These are phyloP conservation scores for Protonemura montana DNA, from an alignment of 2,888 invertebrate species.

Conservation along the genomic window DNA sequence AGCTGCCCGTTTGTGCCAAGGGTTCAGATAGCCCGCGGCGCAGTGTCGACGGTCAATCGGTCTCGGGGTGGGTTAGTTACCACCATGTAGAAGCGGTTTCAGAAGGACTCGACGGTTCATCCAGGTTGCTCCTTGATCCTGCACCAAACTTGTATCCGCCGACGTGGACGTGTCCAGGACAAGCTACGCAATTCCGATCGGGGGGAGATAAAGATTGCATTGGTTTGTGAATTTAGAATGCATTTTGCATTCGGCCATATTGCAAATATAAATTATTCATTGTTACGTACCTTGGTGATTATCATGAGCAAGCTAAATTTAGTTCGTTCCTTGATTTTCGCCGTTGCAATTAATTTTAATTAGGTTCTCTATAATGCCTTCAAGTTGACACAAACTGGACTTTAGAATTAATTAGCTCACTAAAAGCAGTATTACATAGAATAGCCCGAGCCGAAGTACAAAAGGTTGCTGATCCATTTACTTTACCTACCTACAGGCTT, in stretches of 20 bases:
- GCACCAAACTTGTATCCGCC: no score
- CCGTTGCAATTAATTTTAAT: background rate
- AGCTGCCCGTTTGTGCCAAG: background rate
- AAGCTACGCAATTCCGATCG: background rate
- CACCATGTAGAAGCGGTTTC: background rate
- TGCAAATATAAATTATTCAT: background rate
- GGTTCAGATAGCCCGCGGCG: background rate
- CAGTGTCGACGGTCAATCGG: background rate
- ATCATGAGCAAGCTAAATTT: background rate
- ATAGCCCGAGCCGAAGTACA: background rate
- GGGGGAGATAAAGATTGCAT: background rate
- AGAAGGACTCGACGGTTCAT: no score
- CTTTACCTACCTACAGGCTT: background rate
- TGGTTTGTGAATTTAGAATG: background rate
- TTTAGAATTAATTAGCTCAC: slow-evolving; percentile 39
- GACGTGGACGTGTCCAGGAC: no score
- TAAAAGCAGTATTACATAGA: slow-evolving; percentile 15
- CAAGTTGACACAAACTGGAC: slow-evolving; percentile 34
- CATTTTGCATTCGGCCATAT: no score
- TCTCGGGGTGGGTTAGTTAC: background rate
- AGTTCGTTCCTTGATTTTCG: background rate
- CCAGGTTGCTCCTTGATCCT: no score
- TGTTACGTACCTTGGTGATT: background rate
- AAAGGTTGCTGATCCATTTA: slow-evolving; percentile 17
- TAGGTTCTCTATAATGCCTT: background rate